Percentiles rank a stretch among this genome's conserved stretches.
These are phyloP conservation scores for Spodoptera picta DNA, from an alignment of 2,888 invertebrate species.

Conservation along the genomic window DNA sequence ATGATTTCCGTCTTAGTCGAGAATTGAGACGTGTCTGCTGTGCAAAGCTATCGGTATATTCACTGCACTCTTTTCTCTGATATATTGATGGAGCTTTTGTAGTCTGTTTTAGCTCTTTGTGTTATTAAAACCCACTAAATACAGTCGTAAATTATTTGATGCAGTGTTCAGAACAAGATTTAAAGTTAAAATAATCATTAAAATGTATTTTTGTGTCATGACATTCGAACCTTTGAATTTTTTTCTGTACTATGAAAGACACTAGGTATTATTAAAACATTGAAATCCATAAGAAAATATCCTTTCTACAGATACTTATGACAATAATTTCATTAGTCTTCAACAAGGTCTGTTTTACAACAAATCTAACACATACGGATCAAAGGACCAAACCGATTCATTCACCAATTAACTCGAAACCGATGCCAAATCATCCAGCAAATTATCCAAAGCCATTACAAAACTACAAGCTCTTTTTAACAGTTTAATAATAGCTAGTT, in stretches of 20 bases:
- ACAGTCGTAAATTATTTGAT: no score
- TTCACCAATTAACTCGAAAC: conserved; percentile 22
- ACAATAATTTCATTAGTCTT: no score
- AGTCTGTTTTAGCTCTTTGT: no score
- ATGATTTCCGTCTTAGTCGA: conserved; percentile 76
- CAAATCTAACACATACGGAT: conserved; percentile 8
- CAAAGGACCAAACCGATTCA: conserved; percentile 23
- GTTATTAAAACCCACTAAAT: no score
- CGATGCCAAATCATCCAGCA: conserved; percentile 20
- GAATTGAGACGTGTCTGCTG: conserved; percentile 64
- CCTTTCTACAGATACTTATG: no score
- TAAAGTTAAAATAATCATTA: no score
- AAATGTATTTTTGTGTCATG: no score
- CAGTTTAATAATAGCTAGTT: conserved; percentile 42
- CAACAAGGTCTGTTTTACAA: conserved; percentile 12
- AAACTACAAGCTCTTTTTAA: conserved; percentile 12
- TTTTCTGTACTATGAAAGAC: no score
- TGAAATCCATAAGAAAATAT: no score
- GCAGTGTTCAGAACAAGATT: no score
- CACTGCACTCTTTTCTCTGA: conserved; percentile 48
- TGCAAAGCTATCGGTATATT: conserved; percentile 64
- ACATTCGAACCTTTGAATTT: no score
- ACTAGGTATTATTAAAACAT: no score
- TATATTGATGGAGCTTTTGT: conserved; percentile 24
- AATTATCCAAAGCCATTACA: conserved; percentile 21